Evolutionary conservation across 2,113 vertebrate species (phyloP).

Genomic region (Oreochromis spilurus): DNA sequence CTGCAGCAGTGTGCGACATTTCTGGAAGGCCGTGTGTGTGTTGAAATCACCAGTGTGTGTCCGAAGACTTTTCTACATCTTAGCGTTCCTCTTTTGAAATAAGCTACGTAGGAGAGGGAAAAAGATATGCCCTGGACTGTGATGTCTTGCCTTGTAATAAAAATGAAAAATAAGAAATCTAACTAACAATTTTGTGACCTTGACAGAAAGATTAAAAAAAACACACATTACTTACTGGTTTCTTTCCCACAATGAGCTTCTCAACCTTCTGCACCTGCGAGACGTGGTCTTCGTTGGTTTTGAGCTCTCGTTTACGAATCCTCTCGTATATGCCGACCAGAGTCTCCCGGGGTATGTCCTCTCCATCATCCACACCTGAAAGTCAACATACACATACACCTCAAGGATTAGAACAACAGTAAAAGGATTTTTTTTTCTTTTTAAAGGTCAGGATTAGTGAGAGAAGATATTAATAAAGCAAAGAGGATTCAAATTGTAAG

Average conservation of each 20-base stretch:
- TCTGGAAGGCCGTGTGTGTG: constrained; percentile 20
- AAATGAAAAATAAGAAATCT: background rate
- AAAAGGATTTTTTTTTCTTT: background rate
- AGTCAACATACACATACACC: background rate
- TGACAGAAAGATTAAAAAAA: background rate
- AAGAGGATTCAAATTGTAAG: background rate
- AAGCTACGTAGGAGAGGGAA: background rate
- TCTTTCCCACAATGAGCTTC: constrained; percentile 97
- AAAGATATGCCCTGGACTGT: background rate
- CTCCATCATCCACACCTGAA: constrained; percentile 92
- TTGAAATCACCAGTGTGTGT: constrained; percentile 15
- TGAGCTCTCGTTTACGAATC: constrained; percentile 95
- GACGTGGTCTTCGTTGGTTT: constrained; percentile 96
- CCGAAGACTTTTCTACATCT: background rate
- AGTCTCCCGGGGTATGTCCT: constrained; percentile 93
- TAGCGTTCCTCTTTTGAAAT: background rate
- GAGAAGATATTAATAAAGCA: background rate
- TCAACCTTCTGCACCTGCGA: constrained; percentile 98
- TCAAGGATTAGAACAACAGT: background rate
- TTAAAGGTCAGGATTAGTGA: background rate
- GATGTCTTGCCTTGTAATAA: background rate
- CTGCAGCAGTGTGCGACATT: constrained; percentile 29
- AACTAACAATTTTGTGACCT: background rate
- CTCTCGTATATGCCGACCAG: constrained; percentile 95
- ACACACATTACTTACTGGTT: constrained; percentile 80